phyloP scores from a whole-genome alignment of 2,888 invertebrate species.

The Lymantria monacha region DNA sequence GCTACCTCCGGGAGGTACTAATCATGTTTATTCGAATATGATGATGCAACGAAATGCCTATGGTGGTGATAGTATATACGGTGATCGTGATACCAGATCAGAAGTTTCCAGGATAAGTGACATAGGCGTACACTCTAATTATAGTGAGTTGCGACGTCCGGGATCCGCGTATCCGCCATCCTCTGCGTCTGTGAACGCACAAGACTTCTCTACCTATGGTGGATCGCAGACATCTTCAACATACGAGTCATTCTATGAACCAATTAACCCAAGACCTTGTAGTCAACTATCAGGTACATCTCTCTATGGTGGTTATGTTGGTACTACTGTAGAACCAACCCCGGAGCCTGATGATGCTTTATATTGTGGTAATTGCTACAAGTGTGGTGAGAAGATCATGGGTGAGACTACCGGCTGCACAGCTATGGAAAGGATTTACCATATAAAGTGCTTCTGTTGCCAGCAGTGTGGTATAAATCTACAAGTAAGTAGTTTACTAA shows the following conservation, averaged over 20 bases:
- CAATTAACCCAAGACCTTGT: conserved; percentile 83
- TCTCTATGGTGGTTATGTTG: conserved; percentile 82
- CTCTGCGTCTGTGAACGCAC: conserved; percentile 73
- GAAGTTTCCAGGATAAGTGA: conserved; percentile 76
- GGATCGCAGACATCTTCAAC: conserved; percentile 84
- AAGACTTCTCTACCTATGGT: conserved; percentile 82
- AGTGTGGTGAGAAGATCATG: conserved; percentile 95
- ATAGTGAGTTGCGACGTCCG: conserved; percentile 83
- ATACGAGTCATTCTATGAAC: conserved; percentile 85
- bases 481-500: conserved; percentile 83
- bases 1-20: conserved; percentile 74
- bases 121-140: conserved; percentile 82
- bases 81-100: conserved; percentile 64
- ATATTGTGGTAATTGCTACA: conserved; percentile 93
- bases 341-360: conserved; percentile 86
- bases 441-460: conserved; percentile 97
- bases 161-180: conserved; percentile 81
- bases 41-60: conserved; percentile 72
- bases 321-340: conserved; percentile 92
- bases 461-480: conserved; percentile 92
- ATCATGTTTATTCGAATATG: conserved; percentile 75
- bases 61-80: conserved; percentile 75
- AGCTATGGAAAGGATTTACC: conserved; percentile 98
- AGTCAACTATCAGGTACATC: conserved; percentile 84
- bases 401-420: conserved; percentile 98